Evolutionary conservation across 2,888 invertebrate species (phyloP), one percentile per base, ranked within the genome.

Genomic region (Megamerina dolium): DNA sequence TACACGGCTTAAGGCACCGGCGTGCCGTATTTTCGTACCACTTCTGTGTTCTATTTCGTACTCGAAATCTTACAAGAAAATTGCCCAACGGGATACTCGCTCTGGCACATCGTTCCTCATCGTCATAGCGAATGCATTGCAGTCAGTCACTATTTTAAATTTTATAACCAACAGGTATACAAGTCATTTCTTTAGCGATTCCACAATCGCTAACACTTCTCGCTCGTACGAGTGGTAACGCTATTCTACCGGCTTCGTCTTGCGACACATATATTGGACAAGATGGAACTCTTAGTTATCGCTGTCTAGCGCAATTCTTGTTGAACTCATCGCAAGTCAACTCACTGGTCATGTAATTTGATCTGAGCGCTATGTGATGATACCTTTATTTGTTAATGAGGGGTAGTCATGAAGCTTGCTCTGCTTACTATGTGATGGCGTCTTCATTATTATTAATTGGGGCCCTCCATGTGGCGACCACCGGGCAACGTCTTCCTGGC

Each of bases 121-220:
- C 0, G 62, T 37, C 14, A 23, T 46, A 9, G 32, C 32, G 14
- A 32, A 32, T 16, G 8, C 32, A 3, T 32, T 32, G 16, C 32
- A 32, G 16, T 32, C 32, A 10, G 14, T 32, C 19, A 35, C 13
- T 19, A 35, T 35, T 23, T 33, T 41, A n/a, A 45, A 16, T 18
- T 30, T 37, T 10, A 18, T 41, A 2, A 59, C 61, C 10, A 64
- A 26, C 5, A 66, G 35, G 45, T 64, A 68, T 1, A 60, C 50
- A 8, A 61, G 38, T 41, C 45, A 51, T 17, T 52, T 53, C 18
- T 51, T 48, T 9, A 55, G 35, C 0, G 51, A 46, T 27, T 37
- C 23, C 2, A 51, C 29, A 4, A 53, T 34, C 2, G 50, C 53
- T n/a, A 52, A 21, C 1, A 49, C 49, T 34, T 56, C 47, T 6